Evolutionary conservation across 2,113 vertebrate species (phyloP), one percentile per base, ranked within the genome.

Genomic region (Myxocyprinus asiaticus): DNA sequence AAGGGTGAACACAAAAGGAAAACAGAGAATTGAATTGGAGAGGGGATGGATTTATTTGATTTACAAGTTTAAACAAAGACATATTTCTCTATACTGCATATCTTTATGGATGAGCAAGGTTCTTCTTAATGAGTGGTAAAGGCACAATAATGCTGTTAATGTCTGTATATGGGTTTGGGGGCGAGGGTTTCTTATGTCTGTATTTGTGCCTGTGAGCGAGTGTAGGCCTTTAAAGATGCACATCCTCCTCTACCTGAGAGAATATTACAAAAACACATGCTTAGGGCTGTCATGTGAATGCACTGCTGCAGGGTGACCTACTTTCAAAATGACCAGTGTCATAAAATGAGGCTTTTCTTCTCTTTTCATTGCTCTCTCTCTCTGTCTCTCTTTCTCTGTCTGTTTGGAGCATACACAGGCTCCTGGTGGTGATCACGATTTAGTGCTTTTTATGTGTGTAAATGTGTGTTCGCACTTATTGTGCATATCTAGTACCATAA

Each of bases 401-500:
- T 33, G 22, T 33, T 33, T 33, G 22, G 22, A 33, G 22, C 22
- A 33, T 33, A 33, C n/a, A 48, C 67, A 74, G 53, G 71, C 62
- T 45, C 58, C 58, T 59, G 63, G 71, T 73, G 62, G 66, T 64
- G 22, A 64, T 53, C 6, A n/a, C 73, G 65, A 33, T 33, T 33
- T 33, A 63, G 44, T 81, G 75, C 62, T 71, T 66, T 67, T 66
- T 33, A 33, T 33, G 22, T 33, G 68, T 69, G 33, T 75, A 64
- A 69, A 63, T 69, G 56, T 78, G 66, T 56, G 53, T 65, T 67
- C 47, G 43, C 33, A 33, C 22, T 33, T 67, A 61, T 69, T 51
- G 45, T 67, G 48, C 64, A 33, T 58, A 73, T 71, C 33, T 90
- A 92, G 0, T 94, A 99, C 98, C 98, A 99, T 99, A 88, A 98